Evolutionary conservation across 2,888 invertebrate species (phyloP), one percentile per base, ranked within the genome.

Genomic region (Caenorhabditis sinica): DNA sequence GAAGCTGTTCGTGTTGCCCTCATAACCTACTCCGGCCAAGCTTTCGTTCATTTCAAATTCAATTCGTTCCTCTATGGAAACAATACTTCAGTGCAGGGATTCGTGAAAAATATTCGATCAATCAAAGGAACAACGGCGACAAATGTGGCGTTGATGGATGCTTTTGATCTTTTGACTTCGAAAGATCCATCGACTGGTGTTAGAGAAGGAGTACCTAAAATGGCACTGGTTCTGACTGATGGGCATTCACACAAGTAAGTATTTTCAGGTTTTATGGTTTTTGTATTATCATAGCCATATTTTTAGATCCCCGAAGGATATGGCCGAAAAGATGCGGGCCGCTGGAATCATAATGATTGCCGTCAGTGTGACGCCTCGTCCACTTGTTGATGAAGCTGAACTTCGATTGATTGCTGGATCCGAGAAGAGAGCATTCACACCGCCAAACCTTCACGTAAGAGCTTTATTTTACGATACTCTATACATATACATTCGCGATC

Each of bases 111-210:
- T 6, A 82, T 91, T 63, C 81, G 89, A 33, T 87, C 91, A 4
- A 91, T 91, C 69, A 91, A 91, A 80, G 86, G 91, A 25, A 91
- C 90, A n/a, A 92, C 92, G 0, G 86, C 88, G 0, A 91, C 91
- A 0, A 87, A 90, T 56, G 60, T 89, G 33, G 92, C 92, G 15
- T 82, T 92, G 36, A 76, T 88, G 36, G 86, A 89, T 61, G 91
- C 90, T 9, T 87, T 83, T 61, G 89, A 90, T 40, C 76, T 91
- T 20, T 82, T 90, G 53, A 89, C 87, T 15, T 88, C 86, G 23
- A 83, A 86, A 20, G 88, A 88, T 74, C 79, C 86, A 17, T 75
- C 81, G 28, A 86, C 79, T 87, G 90, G 90, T 25, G 79, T 84
- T 13, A 79, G 90, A 33, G 83, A 77, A 9, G 88, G 85, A 25